These are phyloP conservation scores for Trichogramma dendrolimi DNA, from an alignment of 2,888 invertebrate species.

Conservation along the genomic window DNA sequence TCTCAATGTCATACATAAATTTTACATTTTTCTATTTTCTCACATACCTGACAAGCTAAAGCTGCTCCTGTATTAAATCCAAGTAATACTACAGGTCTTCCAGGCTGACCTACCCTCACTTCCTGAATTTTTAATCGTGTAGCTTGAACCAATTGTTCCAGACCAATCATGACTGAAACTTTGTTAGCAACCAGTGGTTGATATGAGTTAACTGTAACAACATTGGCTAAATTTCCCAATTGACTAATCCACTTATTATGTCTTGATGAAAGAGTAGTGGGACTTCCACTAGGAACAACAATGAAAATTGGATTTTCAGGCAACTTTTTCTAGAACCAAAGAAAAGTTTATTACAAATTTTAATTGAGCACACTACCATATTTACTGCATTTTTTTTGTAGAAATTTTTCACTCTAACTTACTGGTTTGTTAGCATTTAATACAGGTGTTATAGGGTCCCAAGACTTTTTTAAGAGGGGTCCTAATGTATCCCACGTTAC, in stretches of 20 bases:
- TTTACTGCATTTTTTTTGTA: background rate
- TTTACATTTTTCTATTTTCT: background rate
- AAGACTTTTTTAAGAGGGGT: conserved; percentile 64
- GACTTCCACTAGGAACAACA: conserved; percentile 58
- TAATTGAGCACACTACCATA: conserved; percentile 4
- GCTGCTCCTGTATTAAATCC: conserved; percentile 76
- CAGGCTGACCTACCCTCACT: conserved; percentile 63
- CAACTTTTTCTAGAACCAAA: conserved; percentile 58
- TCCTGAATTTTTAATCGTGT: conserved; percentile 71
- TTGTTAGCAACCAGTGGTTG: conserved; percentile 48
- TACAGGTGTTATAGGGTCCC: conserved; percentile 67
- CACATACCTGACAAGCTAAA: conserved; percentile 64
- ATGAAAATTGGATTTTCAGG: conserved; percentile 67
- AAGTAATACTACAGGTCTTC: conserved; percentile 69
- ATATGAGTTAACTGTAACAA: conserved; percentile 61
- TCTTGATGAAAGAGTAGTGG: conserved; percentile 54
- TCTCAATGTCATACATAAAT: background rate
- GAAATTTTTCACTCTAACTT: conserved; percentile 20
- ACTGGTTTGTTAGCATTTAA: conserved; percentile 63
- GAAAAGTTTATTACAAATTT: conserved; percentile 1
- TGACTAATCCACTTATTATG: conserved; percentile 69
- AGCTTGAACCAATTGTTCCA: conserved; percentile 63
- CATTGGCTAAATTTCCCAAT: conserved; percentile 65
- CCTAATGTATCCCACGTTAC: conserved; percentile 63
- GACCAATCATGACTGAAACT: conserved; percentile 56